Base-by-base conservation (phyloP, 2,888 invertebrate species). In the Eristalis tenax region DNA sequence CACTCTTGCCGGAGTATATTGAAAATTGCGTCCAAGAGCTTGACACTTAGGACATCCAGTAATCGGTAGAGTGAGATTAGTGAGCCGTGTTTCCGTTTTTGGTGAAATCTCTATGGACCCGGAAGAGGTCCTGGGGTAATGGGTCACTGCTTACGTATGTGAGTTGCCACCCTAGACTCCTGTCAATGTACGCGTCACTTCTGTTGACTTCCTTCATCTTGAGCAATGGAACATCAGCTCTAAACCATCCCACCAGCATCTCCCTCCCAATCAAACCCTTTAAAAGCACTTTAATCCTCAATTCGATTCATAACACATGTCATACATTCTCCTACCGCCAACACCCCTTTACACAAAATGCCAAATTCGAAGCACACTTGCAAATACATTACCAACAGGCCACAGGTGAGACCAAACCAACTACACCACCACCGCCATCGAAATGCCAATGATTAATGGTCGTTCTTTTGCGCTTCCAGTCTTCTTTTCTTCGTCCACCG, bases 371-470 rank as follows among this genome's bases (percentile, higher is more conserved):
- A 18, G 8, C 56, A 18, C 56, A 35, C 68, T 63, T 32, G 38
- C 59, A 71, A 79, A 79, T 79, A 75, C 70, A 83, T 79, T 79
- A 80, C 65, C 65, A 28, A 23, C 78, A 61, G 76, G 76, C 79
- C 75, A 83, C 83, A 87, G 87, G 87, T 87, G 87, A 87, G 70
- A 71, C 71, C 75, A 71, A 83, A 11, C 50, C 18, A 50, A 50
- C 50, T 6, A 50, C 18, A 50, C 18, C 18, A 8, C 50, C 18
- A 8, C 50, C 50, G 50, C 50, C 50, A 18, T 32, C 32, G 32
- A 87, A 83, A 80, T 65, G 57, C 79, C 66, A 85, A 87, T 87
- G 87, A 87, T 87, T 87, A 87, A 87, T 87, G 75, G 75, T 64
- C 68, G 71, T 83, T 83, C 75, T 83, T 74, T 56, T 76, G n/a